A percentile compares a stretch with the other conserved stretches of the same genome.
These are phyloP conservation scores for Limanda limanda DNA, from an alignment of 2,113 vertebrate species.

Conservation along the genomic window DNA sequence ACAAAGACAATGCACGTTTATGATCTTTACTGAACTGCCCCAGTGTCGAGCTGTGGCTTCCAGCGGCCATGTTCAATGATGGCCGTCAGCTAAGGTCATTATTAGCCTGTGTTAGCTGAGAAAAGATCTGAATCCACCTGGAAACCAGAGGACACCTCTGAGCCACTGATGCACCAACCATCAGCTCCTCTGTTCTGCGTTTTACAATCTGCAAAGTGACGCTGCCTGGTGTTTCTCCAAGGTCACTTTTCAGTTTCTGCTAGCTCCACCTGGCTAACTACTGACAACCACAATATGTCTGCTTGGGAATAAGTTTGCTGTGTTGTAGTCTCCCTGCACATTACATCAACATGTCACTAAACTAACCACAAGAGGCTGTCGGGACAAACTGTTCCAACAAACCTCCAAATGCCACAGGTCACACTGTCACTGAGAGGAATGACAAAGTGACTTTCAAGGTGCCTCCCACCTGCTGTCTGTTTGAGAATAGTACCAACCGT, in stretches of 20 bases:
- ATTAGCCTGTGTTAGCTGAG: conserved; percentile 22
- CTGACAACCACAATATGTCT: background rate
- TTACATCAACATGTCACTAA: no score
- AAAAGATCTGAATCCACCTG: background rate
- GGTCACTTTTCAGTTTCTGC: conserved; percentile 45
- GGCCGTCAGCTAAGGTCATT: conserved; percentile 71
- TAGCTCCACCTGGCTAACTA: background rate
- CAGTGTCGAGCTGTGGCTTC: background rate
- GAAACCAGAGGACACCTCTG: background rate
- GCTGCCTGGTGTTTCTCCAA: conserved; percentile 21
- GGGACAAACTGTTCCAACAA: background rate
- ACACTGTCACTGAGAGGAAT: conserved; percentile 8
- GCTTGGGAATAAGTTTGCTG: background rate
- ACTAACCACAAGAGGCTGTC: background rate
- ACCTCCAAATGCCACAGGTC: background rate
- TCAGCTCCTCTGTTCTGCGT: background rate
- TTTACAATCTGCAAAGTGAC: background rate
- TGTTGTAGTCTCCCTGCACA: background rate
- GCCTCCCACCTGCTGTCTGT: conserved; percentile 2
- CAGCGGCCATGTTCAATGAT: background rate
- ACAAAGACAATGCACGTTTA: background rate
- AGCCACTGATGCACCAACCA: background rate
- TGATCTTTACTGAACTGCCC: rapidly evolving
- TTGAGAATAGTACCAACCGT: background rate
- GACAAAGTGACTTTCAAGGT: conserved; percentile 35